Evolutionary conservation across 2,797 vertebrate genomes (phyloP).

Genomic region (Neomorphus geoffroyi): DNA sequence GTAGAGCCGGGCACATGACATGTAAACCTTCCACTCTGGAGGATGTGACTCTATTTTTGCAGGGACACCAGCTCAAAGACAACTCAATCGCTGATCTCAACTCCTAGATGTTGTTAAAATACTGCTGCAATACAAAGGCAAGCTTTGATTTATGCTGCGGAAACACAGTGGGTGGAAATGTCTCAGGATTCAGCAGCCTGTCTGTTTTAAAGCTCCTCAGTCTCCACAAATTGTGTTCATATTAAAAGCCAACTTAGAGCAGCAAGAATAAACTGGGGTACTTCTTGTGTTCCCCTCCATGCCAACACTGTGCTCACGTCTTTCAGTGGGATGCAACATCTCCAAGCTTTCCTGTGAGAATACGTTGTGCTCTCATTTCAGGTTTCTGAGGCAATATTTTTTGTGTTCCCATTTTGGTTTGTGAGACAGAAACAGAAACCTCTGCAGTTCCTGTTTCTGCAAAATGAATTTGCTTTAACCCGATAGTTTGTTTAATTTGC

Average conservation of each 20-base stretch:
- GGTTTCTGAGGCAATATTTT: constrained; percentile 3
- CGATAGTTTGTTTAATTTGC: constrained; percentile 42
- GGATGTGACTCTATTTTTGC: background rate
- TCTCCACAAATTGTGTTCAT: background rate
- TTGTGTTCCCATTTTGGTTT: constrained; percentile 16
- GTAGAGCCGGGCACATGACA: background rate
- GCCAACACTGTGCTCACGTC: background rate
- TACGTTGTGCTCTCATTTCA: constrained; percentile 7
- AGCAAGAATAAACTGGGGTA: background rate
- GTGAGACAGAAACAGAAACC: constrained; percentile 29
- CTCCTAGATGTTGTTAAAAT: constrained; percentile 3
- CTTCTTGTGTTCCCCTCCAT: background rate
- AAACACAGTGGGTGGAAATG: constrained; percentile 61
- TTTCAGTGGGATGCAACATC: background rate
- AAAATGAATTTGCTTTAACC: constrained; percentile 46
- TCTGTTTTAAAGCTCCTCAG: constrained; percentile 34
- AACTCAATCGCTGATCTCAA: background rate
- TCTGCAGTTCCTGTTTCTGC: constrained; percentile 33
- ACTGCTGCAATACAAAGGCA: constrained; percentile 6
- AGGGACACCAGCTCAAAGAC: background rate
- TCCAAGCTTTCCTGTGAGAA: background rate
- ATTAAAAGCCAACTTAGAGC: constrained; percentile 11
- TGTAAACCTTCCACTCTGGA: background rate
- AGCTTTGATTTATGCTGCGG: constrained; percentile 58
- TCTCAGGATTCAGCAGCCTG: constrained; percentile 53